Evolutionary conservation across 2,888 invertebrate genomes (phyloP).

Genomic region (Polia nebulosa): DNA sequence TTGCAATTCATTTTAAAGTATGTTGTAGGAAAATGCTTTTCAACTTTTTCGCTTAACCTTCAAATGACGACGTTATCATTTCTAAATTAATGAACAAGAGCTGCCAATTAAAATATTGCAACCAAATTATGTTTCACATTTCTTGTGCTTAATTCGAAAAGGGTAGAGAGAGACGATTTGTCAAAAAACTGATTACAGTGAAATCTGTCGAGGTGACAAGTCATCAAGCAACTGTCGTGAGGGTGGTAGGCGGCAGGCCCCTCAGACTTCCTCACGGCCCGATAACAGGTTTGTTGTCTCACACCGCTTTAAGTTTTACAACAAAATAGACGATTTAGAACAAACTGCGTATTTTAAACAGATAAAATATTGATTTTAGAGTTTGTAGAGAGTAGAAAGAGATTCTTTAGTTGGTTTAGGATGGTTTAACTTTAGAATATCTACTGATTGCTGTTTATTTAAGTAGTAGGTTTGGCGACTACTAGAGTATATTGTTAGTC

Average conservation of each 20-base stretch:
- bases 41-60: slow-evolving; percentile 33
- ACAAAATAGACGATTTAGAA: slow-evolving; percentile 42
- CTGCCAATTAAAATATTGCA: slow-evolving; percentile 57
- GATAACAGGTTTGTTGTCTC: slow-evolving; percentile 57
- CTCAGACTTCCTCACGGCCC: slow-evolving; percentile 44
- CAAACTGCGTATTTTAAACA: slow-evolving; percentile 36
- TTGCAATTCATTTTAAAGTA: slow-evolving; percentile 40
- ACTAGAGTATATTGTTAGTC: neutral
- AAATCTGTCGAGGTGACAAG: slow-evolving; percentile 78
- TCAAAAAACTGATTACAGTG: slow-evolving; percentile 80
- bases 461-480: neutral
- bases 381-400: slow-evolving; percentile 12
- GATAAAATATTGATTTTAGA: slow-evolving; percentile 40
- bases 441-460: slow-evolving; percentile 7
- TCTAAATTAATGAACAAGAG: slow-evolving; percentile 51
- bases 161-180: slow-evolving; percentile 71
- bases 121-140: slow-evolving; percentile 55
- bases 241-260: slow-evolving; percentile 47
- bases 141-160: slow-evolving; percentile 48
- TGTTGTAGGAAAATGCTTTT: slow-evolving; percentile 11
- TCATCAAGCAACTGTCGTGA: slow-evolving; percentile 69
- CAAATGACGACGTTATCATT: slow-evolving; percentile 37
- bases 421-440: slow-evolving; percentile 17
- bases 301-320: slow-evolving; percentile 50
- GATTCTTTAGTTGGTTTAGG: slow-evolving; percentile 48